phyloP scores from a whole-genome alignment of 1,140 invertebrate genomes.

The Drosophila kanapiae region DNA sequence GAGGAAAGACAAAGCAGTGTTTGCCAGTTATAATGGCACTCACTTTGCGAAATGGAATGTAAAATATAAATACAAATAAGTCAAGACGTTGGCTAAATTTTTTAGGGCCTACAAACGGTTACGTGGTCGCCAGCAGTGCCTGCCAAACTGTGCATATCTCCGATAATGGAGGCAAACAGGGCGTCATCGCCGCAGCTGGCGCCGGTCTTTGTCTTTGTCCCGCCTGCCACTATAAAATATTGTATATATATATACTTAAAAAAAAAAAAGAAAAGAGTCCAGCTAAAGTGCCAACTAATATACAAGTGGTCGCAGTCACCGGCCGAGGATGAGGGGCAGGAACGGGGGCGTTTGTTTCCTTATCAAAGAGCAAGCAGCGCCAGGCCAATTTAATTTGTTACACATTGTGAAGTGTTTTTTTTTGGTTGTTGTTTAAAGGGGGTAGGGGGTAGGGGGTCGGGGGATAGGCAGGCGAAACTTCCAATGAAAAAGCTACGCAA shows the following conservation, averaged over 20 bases:
- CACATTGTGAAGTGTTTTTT: conserved; percentile 42
- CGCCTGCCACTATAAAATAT: conserved; percentile 28
- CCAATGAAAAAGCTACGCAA: conserved; percentile 58
- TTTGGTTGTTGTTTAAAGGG: neutral
- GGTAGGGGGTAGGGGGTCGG: neutral
- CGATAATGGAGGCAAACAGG: conserved; percentile 67
- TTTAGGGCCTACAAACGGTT: conserved; percentile 39
- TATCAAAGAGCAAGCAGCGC: conserved; percentile 43
- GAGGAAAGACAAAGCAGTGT: neutral
- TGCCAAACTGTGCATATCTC: conserved; percentile 34
- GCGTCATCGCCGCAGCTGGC: conserved; percentile 51
- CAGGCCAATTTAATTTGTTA: conserved; percentile 63
- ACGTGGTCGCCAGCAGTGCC: conserved; percentile 26
- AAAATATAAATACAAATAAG: neutral
- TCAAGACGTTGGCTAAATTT: conserved; percentile 7
- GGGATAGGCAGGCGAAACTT: conserved; percentile 14
- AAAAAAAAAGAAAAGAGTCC: neutral
- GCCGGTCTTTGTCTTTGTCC: conserved; percentile 59
- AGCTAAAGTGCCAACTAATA: conserved; percentile 27
- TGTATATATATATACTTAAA: neutral
- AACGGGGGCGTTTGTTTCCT: conserved; percentile 2
- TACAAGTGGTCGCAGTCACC: conserved; percentile 9
- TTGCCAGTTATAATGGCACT: neutral
- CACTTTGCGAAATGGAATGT: neutral
- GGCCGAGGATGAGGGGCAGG: neutral